Evolutionary conservation across 2,888 invertebrate genomes (phyloP).

Genomic region (Hemicrepidius hirtus): DNA sequence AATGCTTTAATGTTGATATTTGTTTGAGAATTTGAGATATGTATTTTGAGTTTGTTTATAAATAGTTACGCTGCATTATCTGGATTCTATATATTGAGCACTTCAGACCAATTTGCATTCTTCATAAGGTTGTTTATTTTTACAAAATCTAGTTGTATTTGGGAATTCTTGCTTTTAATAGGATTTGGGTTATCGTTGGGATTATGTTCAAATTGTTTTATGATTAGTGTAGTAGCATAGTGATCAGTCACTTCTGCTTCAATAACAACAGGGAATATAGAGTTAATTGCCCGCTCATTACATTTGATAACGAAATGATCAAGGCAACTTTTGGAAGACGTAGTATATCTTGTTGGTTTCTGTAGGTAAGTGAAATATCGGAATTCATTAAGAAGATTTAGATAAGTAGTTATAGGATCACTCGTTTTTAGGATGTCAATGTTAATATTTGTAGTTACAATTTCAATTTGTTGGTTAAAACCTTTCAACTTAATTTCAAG

Average conservation of each 20-base stretch:
- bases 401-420: neutral
- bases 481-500: neutral
- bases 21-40: neutral
- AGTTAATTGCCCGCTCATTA: neutral
- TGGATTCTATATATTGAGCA: too few relatives aligned
- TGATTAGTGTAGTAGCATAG: neutral
- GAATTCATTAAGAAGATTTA: neutral
- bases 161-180: neutral
- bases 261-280: neutral
- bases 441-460: neutral
- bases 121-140: neutral
- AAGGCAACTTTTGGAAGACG: neutral
- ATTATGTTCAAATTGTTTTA: neutral
- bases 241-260: neutral
- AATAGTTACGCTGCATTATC: too few relatives aligned
- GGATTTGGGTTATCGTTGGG: neutral
- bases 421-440: neutral
- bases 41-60: neutral
- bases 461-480: neutral
- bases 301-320: neutral
- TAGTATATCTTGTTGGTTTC: neutral
- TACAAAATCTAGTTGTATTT: neutral
- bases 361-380: neutral
- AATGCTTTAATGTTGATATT: neutral
- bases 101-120: too few relatives aligned